Conservation (phyloP, 1,140 invertebrate species). For the Trachymyrmex septentrionalis region DNA sequence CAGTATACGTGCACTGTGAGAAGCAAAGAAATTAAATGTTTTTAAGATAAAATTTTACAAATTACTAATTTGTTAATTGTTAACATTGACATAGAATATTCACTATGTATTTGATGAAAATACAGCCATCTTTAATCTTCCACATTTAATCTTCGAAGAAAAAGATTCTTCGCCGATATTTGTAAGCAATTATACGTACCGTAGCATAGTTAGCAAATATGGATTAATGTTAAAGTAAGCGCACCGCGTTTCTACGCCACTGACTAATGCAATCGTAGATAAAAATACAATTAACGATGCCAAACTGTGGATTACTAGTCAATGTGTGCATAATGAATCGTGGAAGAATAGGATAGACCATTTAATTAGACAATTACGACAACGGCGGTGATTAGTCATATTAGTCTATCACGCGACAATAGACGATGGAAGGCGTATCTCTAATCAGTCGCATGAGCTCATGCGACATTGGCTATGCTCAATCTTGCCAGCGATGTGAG, state of each 20-base stretch:
- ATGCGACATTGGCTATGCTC: conserved; percentile 47
- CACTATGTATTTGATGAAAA: background rate
- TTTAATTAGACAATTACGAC: conserved; percentile 67
- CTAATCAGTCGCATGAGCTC: conserved; percentile 50
- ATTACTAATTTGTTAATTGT: background rate
- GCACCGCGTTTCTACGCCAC: conserved; percentile 46
- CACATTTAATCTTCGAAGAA: background rate
- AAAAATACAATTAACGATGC: conserved; percentile 70
- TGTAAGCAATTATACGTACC: background rate
- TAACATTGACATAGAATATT: background rate
- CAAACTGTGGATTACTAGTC: conserved; percentile 75
- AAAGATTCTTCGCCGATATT: background rate
- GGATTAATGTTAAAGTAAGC: background rate
- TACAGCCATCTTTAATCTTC: background rate
- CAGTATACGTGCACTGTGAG: background rate
- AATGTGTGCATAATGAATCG: conserved; percentile 64
- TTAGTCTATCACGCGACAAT: conserved; percentile 45
- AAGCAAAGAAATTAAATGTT: background rate
- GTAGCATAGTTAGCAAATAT: background rate
- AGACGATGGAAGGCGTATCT: conserved; percentile 38
- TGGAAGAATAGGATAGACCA: conserved; percentile 22
- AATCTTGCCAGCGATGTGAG: conserved; percentile 35
- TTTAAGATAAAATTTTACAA: background rate
- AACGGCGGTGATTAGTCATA: conserved; percentile 42
- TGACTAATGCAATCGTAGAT: conserved; percentile 55